Evolutionary conservation across 2,113 vertebrate species (phyloP), one percentile per base, ranked within the genome.

Genomic region (Ailurus styani): DNA sequence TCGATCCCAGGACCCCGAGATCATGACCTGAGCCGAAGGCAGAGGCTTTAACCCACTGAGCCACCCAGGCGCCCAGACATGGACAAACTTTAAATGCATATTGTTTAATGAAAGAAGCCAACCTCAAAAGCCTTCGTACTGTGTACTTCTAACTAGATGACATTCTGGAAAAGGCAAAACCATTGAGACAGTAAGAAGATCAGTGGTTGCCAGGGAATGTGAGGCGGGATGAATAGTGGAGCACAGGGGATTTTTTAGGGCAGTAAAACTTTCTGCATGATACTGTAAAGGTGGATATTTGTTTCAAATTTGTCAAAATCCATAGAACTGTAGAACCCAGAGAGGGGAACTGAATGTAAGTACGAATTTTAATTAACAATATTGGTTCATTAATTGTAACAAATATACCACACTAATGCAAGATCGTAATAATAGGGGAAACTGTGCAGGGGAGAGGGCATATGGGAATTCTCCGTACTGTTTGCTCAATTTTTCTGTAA

Each of bases 401-500:
- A 95, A 50, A 88, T 55, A 25, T 18, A 73, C 12, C 50, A 52
- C 6, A 91, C 4, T 72, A 42, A n/a, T 34, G 21, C 77, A 62
- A 87, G 78, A 84, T 17, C 5, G 1, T 73, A 54, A 79, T 27
- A 83, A 75, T 1, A 40, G 60, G n/a, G 47, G 66, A 70, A 91
- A 90, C 6, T n/a, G 15, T 52, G 37, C 73, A 23, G 40, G 11
- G 6, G 11, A 87, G 64, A 34, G 34, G 29, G 20, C 77, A 23
- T 66, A 57, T 93, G 73, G 94, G 87, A 93, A 60, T 97, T 98
- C 85, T 94, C 68, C 86, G 88, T 86, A 95, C 42, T 68, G 81
- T 90, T 89, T 93, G 50, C 62, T 95, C 68, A 85, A 64, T 86
- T 78, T 89, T 93, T 78, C 84, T 72, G 40, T 95, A 91, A 95